Evolutionary conservation across 2,797 vertebrate genomes (phyloP), one percentile per base, ranked within the genome.

Genomic region (Sebastes cheni): DNA sequence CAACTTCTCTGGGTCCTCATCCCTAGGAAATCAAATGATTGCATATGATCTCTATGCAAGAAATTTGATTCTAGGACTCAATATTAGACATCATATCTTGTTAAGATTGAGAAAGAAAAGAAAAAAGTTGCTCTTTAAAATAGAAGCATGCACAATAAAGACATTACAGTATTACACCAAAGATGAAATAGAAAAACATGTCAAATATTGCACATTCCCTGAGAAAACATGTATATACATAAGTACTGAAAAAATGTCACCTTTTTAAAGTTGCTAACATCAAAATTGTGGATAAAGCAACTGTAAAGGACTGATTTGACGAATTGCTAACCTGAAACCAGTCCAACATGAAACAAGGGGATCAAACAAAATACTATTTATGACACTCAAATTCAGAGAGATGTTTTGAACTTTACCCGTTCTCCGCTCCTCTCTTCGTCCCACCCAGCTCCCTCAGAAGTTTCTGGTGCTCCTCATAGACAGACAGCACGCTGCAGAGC

Each of bases 391-490:
- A 55, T 30, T 9, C 4, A 50, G 29, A 59, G 6, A 27, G 9
- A 20, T 11, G 2, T 27, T 80, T 39, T 56, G 11, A 66, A 65
- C 13, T 6, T 27, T 27, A 98, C 97, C 94, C 93, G 0, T 97
- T 96, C 71, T 97, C 96, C 2, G 95, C 94, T 52, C 77, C 93
- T 67, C 95, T 93, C 86, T 97, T 97, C 67, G 93, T 93, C 58
- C 90, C 93, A 9, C 95, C 86, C 0, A 96, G 91, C 58, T 97
- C 95, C 18, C 91, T 94, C 72, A 97, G 86, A 27, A 97, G 95
- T 67, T 95, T 96, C 92, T 97, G 97, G 80, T 97, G 97, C 13
- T 94, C 95, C 1, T 97, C 96, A 12, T 97, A 96, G 1, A 97
- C 94, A 1, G 91, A 93, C 79, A 97, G 83, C 55, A 97, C 92